A percentile compares a stretch with the other conserved stretches of the same genome.
Evolutionary conservation across 2,113 vertebrate species (phyloP).

Genomic region (Dipodomys spectabilis): DNA sequence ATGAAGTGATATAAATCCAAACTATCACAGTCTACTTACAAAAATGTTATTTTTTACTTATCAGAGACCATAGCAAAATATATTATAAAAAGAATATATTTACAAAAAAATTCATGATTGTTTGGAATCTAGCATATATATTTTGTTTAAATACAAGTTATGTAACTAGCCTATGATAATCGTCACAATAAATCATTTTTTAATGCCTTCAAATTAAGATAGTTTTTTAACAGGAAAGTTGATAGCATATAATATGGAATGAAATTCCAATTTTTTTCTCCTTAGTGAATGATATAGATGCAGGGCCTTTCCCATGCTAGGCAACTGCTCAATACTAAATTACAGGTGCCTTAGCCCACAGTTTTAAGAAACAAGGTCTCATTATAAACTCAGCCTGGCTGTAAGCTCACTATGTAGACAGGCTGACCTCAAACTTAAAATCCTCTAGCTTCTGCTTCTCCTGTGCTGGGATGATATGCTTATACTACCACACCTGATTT

Average conservation of each 20-base stretch:
- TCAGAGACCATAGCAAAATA: constrained; percentile 42
- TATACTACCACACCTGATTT: background rate
- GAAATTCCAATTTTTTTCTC: background rate
- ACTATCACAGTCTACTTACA: constrained; percentile 2
- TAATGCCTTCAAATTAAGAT: constrained; percentile 9
- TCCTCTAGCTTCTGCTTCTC: background rate
- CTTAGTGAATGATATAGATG: too few relatives aligned
- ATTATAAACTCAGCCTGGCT: too few relatives aligned
- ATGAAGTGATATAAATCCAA: constrained; percentile 43
- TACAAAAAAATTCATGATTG: constrained; percentile 27
- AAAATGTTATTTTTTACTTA: background rate
- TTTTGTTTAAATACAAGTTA: constrained; percentile 19
- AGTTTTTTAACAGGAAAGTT: constrained; percentile 52
- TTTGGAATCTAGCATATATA: constrained; percentile 16
- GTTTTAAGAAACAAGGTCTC: too few relatives aligned
- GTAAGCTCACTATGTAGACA: background rate
- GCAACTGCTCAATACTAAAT: background rate
- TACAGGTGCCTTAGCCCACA: background rate
- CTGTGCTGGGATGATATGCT: background rate
- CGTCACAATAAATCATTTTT: background rate
- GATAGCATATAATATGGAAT: background rate
- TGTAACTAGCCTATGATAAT: constrained; percentile 15
- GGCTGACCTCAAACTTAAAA: background rate
- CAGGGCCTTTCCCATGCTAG: background rate
- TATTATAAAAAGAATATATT: background rate